Evolutionary conservation across 2,797 vertebrate species (phyloP).

Genomic region (Melanotaenia parkinsoni): DNA sequence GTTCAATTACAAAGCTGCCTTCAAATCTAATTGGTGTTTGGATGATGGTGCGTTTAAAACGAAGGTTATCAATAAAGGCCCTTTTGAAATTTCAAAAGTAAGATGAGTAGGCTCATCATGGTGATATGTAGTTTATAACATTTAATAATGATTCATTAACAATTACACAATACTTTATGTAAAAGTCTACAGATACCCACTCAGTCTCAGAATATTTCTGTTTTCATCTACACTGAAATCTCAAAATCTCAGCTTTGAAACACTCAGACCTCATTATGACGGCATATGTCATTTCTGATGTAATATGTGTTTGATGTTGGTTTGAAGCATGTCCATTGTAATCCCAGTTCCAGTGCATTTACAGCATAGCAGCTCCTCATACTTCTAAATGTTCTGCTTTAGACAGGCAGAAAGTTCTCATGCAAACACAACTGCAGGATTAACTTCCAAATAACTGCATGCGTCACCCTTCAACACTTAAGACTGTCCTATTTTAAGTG

Average conservation of each 20-base stretch:
- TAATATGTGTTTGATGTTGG: neutral
- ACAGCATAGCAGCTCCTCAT: no score
- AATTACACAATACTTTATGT: neutral
- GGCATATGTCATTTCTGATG: neutral
- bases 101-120: neutral
- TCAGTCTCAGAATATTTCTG: neutral
- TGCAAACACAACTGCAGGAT: no score
- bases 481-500: no score
- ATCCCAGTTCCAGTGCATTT: neutral
- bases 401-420: no score
- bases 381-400: no score
- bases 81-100: no score
- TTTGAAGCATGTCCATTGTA: neutral
- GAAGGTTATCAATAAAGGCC: slow-evolving; percentile 16
- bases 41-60: slow-evolving; percentile 9
- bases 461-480: no score
- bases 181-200: neutral
- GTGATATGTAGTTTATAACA: no score
- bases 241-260: neutral
- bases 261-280: neutral
- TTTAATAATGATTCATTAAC: neutral
- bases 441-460: no score
- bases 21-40: slow-evolving; percentile 17
- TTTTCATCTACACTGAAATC: no score
- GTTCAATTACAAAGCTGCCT: slow-evolving; percentile 15